Evolutionary conservation across 64 coral and sea anemone species (phyloP), one percentile per base, ranked within the genome.

Genomic region (Astreopora myriophthalma): DNA sequence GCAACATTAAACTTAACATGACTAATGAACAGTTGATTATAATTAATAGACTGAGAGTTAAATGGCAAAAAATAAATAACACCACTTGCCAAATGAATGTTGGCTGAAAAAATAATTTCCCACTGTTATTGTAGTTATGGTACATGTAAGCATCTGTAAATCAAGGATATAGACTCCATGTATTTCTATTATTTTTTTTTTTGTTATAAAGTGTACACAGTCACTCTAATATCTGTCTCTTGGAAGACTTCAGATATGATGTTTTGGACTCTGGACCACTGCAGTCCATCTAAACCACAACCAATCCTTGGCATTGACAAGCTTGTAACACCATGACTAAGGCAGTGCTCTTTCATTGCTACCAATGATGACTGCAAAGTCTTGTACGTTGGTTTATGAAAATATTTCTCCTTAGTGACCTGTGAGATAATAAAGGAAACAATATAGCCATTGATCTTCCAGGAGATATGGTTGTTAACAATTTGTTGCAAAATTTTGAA

Each of bases 281-380:
- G 37, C 7, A 98, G 73, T 3, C 82, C 48, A 87, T 98, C 96
- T 40, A 98, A 58, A 51, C 96, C 96, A 87, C 96, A 98, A 20
- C 96, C 96, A 33, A 98, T 98, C 73, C 42, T 65, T 48, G 96
- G 96, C 96, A 98, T 98, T 33, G 93, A 95, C 51, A 98, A 27
- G 28, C 85, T 93, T 39, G 48, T 82, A 13, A 98, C 93, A 20
- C 35, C 33, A 73, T 98, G 75, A 3, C 24, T 37, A 11, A 74
- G 17, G 88, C 90, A 90, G n/a, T 95, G 94, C 0, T 90, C 76
- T 64, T 69, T 90, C 94, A 99, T 95, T 20, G 74, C 83, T 58
- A 4, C 51, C 12, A 99, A 74, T 40, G 96, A 95, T 20, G 70
- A 76, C 5, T 76, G 38, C 19, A 99, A 86, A 49, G 87, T 96